Evolutionary conservation across 2,888 invertebrate genomes (phyloP).

Genomic region (Hoplodrina blanda): DNA sequence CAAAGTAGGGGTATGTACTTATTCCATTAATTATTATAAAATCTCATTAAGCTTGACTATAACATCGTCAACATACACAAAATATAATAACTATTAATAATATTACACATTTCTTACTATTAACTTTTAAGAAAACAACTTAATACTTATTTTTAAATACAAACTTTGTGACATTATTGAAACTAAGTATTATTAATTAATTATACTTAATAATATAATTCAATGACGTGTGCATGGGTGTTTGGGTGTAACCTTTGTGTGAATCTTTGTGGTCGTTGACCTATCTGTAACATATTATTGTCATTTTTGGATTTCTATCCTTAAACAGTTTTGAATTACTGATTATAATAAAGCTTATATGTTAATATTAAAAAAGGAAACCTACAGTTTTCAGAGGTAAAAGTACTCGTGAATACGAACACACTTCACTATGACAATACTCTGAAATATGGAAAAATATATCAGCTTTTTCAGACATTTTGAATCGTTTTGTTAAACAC

Average conservation of each 20-base stretch:
- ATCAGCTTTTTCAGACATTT: too few species aligned
- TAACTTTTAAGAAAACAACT: constrained; percentile 19
- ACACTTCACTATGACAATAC: too few species aligned
- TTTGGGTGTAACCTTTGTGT: constrained; percentile 14
- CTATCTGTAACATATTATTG: constrained; percentile 31
- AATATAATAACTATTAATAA: constrained; percentile 7
- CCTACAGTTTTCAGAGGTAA: too few species aligned
- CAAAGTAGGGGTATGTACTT: not conserved
- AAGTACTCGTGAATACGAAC: too few species aligned
- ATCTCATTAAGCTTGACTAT: not conserved
- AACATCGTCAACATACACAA: constrained; percentile 21
- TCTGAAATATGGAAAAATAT: too few species aligned
- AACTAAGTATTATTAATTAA: constrained; percentile 43
- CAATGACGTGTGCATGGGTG: not conserved
- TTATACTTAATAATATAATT: not conserved
- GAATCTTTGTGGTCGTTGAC: constrained; percentile 8
- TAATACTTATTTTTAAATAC: constrained; percentile 25
- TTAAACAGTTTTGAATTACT: constrained; percentile 5
- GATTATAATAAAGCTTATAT: too few species aligned
- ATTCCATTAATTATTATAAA: not conserved
- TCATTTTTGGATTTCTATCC: constrained; percentile 29
- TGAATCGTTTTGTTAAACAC: too few species aligned
- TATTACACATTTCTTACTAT: constrained; percentile 8
- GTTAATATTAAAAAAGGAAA: too few species aligned
- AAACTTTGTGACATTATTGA: constrained; percentile 44